These are phyloP conservation scores for Penaeus chinensis DNA, from an alignment of 1,140 invertebrate species.

Conservation along the genomic window DNA sequence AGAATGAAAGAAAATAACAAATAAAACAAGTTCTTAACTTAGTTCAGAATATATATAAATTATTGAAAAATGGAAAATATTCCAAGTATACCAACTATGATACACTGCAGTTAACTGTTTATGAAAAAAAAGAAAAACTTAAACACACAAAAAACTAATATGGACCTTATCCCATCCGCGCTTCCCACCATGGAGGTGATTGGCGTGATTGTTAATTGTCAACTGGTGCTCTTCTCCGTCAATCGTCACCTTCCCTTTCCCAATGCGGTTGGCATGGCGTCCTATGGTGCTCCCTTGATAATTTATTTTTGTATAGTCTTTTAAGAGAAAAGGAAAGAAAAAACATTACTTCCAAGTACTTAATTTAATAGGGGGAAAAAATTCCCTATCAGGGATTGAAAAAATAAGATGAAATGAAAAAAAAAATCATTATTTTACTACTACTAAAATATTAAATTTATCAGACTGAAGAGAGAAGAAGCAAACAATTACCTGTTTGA, in stretches of 20 bases:
- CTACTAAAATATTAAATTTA: too few species aligned
- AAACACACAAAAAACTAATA: background rate
- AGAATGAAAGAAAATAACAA: background rate
- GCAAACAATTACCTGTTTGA: too few species aligned
- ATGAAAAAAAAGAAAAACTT: background rate
- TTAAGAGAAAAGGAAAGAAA: constrained; percentile 25
- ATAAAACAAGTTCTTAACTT: background rate
- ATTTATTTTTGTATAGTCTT: constrained; percentile 45
- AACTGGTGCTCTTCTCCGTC: constrained; percentile 79
- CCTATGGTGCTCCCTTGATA: constrained; percentile 92
- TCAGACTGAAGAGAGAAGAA: too few species aligned
- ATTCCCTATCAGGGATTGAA: background rate
- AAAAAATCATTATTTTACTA: too few species aligned
- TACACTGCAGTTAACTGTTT: too few species aligned
- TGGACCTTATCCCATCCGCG: constrained; percentile 86
- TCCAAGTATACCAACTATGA: background rate
- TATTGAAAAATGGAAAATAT: background rate
- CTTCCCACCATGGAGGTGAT: constrained; percentile 88
- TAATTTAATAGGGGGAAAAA: background rate
- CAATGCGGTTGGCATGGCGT: constrained; percentile 88
- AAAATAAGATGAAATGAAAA: too few species aligned
- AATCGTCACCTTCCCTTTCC: constrained; percentile 76
- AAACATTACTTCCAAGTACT: background rate
- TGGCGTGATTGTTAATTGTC: constrained; percentile 78
- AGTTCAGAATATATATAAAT: too few species aligned